Base-by-base conservation (phyloP, 2,888 invertebrate genomes). In the Meloe dianella region DNA sequence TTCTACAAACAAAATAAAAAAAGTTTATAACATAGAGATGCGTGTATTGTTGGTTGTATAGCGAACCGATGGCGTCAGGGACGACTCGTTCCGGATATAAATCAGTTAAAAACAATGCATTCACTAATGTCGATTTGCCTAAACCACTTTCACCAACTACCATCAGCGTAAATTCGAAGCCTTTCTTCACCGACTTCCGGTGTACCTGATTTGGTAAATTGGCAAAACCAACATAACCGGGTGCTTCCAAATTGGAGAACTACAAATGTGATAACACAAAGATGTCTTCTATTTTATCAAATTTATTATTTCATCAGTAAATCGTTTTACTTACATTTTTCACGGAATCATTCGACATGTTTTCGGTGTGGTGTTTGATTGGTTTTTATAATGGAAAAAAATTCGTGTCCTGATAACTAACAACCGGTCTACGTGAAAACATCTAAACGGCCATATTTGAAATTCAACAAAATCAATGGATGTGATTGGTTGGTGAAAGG, bases 151-250 rank as follows among this genome's bases (percentile, higher is more conserved):
- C 93, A 1, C 84, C 84, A 7, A 84, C 97, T 64, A 98, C 97
- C 97, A 98, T 97, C 12, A 98, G 85, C 0, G 97, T 97, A 82
- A 98, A 98, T 85, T 97, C 97, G 82, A 98, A 98, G 24, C 97
- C 97, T 82, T 97, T 97, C 84, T 98, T 98, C 63, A 97, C 97
- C 0, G 96, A 97, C 84, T 98, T 98, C 71, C 97, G 88, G 83
- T 98, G 97, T 29, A 98, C 97, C 85, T 97, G 97, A 84, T 97
- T 97, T 1, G 97, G 97, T 47, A 98, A 85, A 86, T 97, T 97
- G 61, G 97, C 97, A 84, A 96, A 96, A 3, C 96, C 96, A 41
- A 96, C 91, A 85, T 97, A 97, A 24, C 94, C 94, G 32, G 94
- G 93, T 0, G 94, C 93, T 83, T 94, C 94, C 74, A 94, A 84